A percentile compares a stretch with the other conserved stretches of the same genome.
Evolutionary conservation across 2,797 vertebrate genomes (phyloP).

Genomic region (Crocidura indochinensis): DNA sequence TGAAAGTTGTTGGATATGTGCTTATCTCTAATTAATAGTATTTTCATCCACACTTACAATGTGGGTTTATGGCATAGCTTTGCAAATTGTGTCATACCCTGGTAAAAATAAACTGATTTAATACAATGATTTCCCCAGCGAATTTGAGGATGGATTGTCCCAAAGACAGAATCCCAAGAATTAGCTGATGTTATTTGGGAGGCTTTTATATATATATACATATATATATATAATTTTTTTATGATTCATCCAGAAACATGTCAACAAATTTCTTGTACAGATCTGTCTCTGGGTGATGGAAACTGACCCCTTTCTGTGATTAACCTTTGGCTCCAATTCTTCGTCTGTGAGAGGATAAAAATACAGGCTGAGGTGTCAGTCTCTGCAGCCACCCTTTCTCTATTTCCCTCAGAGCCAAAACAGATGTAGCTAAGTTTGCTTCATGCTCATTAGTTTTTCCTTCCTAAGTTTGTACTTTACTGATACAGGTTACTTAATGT

Average conservation of each 20-base stretch:
- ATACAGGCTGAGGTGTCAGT: constrained; percentile 60
- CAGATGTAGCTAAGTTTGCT: constrained; percentile 47
- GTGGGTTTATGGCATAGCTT: constrained; percentile 76
- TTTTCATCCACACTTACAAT: constrained; percentile 77
- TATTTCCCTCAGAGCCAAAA: constrained; percentile 55
- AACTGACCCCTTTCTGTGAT: constrained; percentile 75
- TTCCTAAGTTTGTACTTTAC: constrained; percentile 61
- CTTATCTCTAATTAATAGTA: constrained; percentile 84
- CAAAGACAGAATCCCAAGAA: constrained; percentile 77
- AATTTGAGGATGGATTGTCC: constrained; percentile 76
- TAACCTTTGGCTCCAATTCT: constrained; percentile 70
- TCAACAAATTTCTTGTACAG: constrained; percentile 79
- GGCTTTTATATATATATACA: constrained; percentile 62
- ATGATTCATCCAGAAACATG: constrained; percentile 80
- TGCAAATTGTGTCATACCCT: constrained; percentile 63
- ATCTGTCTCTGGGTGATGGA: constrained; percentile 80
- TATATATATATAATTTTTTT: too few species aligned
- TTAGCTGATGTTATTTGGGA: constrained; percentile 82
- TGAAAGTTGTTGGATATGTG: constrained; percentile 81
- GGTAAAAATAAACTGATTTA: constrained; percentile 72
- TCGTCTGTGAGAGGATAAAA: constrained; percentile 57
- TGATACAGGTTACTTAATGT: constrained; percentile 47
- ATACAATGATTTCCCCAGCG: constrained; percentile 75
- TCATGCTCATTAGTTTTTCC: constrained; percentile 51
- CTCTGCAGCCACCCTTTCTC: constrained; percentile 12